Evolutionary conservation across 1,140 invertebrate genomes (phyloP), one percentile per base, ranked within the genome.

Genomic region (Oncopodura yosiiana): DNA sequence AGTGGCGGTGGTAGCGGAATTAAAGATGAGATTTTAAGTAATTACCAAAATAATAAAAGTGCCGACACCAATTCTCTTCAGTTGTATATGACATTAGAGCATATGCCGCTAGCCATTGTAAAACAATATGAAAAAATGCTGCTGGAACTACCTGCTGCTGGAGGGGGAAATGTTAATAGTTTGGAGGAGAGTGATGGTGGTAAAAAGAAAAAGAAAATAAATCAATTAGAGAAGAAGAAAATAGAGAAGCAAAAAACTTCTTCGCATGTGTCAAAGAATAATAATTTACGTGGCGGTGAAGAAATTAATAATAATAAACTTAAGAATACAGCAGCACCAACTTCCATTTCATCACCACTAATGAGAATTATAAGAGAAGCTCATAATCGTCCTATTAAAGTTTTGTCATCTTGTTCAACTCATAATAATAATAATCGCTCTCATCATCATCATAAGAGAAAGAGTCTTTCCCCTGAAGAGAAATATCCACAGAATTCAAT

Each of bases 61-160:
- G 49, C 52, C 9, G 61, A 63, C 21, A 63, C 54, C 29, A 63
- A 63, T 37, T 63, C 61, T 14, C 38, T 63, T 12, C n/a, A n/a
- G n/a, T 41, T 63, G 5, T 63, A 63, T 55, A 63, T 63, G 61
- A 63, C 57, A 29, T 39, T 63, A n/a, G 61, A 63, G 32, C 61
- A 63, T 26, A 32, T 63, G 36, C 61, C 61, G 12, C 42, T 63
- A 16, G 61, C 58, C 12, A 63, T 63, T 55, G 61, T 63, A 6
- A 57, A 58, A 19, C 61, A 63, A 30, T 63, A 63, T 30, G 61
- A 63, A 30, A 32, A 58, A 27, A 63, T 63, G 61, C 24, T 63
- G 6, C 39, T 58, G 23, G 61, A 62, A n/a, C n/a, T n/a, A n/a
- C n/a, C n/a, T 63, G 61, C 24, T 63, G 6, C 39, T 58, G 23